Evolutionary conservation across 2,797 vertebrate species (phyloP).

Genomic region (Sarcophilus harrisii): DNA sequence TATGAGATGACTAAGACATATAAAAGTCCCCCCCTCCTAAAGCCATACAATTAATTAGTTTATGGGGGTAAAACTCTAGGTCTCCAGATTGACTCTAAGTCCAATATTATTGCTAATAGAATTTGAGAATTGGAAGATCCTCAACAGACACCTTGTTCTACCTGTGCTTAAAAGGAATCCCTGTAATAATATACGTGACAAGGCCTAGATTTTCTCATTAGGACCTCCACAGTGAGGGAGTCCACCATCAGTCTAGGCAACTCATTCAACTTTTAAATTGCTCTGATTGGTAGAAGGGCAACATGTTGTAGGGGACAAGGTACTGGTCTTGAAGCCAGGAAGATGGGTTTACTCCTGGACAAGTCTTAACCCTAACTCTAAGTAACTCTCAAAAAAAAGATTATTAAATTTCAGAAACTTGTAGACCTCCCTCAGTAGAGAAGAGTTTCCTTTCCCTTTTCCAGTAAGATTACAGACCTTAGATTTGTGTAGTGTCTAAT

Average conservation of each 20-base stretch:
- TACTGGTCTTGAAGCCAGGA: not conserved
- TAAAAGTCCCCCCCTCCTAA: not conserved
- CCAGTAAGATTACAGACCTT: not conserved
- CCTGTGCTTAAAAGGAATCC: not conserved
- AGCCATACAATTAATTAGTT: not conserved
- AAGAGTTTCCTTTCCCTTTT: not conserved
- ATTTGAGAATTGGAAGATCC: not conserved
- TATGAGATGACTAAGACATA: not conserved
- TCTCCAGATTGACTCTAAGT: not conserved
- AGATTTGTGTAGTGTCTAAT: not conserved
- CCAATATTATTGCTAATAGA: not conserved
- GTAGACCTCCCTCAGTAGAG: not conserved
- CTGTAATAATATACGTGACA: not conserved
- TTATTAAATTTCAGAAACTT: not conserved
- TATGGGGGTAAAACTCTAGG: not conserved
- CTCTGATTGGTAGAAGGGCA: not conserved
- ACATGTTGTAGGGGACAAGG: not conserved
- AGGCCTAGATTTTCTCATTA: not conserved
- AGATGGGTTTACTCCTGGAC: not conserved
- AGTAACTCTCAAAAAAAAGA: not conserved
- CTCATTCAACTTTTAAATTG: not conserved
- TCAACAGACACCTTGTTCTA: not conserved
- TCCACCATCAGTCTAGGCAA: not conserved
- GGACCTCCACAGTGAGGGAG: not conserved
- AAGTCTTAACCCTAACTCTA: not conserved